These are phyloP conservation scores for Melanotaenia parkinsoni DNA, from an alignment of 2,797 vertebrate genomes.

Conservation along the genomic window DNA sequence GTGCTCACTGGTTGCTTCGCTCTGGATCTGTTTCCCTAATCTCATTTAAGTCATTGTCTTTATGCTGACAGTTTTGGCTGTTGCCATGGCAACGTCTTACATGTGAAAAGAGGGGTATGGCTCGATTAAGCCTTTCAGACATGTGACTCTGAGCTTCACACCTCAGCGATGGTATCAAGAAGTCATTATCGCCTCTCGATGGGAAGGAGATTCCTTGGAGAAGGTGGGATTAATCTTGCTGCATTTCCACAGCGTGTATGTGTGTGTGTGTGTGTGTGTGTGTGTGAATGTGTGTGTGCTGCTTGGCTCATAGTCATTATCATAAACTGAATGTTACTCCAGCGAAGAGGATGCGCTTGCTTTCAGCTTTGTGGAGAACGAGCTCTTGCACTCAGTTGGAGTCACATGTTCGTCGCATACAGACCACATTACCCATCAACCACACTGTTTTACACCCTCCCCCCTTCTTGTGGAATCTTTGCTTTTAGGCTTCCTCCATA, in stretches of 20 bases:
- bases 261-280: neutral
- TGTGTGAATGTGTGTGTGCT: neutral
- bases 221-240: conserved; percentile 16
- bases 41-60: conserved; percentile 57
- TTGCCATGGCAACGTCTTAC: conserved; percentile 48
- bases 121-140: conserved; percentile 39
- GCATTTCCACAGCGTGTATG: neutral
- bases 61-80: conserved; percentile 53
- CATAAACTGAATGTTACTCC: neutral
- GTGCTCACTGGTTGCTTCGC: conserved; percentile 3
- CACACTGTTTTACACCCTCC: neutral
- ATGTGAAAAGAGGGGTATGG: conserved; percentile 25
- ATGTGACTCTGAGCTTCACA: conserved; percentile 54
- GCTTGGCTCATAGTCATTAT: conserved; percentile 6
- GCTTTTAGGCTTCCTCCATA: neutral
- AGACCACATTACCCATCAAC: neutral
- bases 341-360: conserved; percentile 9
- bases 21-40: conserved; percentile 37
- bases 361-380: neutral
- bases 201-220: conserved; percentile 2
- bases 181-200: conserved; percentile 61
- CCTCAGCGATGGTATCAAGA: conserved; percentile 47
- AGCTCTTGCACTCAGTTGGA: neutral
- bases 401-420: neutral
- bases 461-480: neutral